Base-by-base conservation (phyloP, 2,888 invertebrate species). In the Bugula neritina region DNA sequence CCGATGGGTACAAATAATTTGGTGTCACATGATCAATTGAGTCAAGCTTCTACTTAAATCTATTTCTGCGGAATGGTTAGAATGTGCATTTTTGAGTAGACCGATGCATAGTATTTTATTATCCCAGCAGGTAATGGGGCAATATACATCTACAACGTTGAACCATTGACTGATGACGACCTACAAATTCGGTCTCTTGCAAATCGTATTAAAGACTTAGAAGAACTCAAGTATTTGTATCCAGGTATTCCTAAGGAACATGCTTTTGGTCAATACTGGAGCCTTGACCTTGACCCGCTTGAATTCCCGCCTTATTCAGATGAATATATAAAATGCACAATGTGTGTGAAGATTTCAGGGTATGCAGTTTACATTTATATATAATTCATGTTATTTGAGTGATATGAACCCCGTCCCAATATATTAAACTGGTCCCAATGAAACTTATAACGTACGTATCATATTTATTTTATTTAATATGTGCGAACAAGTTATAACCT, bases 161-260 rank as follows among this genome's bases (percentile, higher is more conserved):
- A 93, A 79, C 97, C 97, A 0, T 97, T 94, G 86, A 93, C 93
- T 0, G 90, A 92, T 3, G 92, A 93, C 79, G 96, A 97, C 86
- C 91, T 97, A 80, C 89, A 90, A 77, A 94, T 96, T 77, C 89
- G 96, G 63, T 90, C 92, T 35, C 86, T 97, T 63, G 94, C 95
- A 0, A 96, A 97, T 86, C 87, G 96, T 25, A 90, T 96, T 72
- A 89, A 91, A 57, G 97, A 97, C 85, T 87, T 97, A 75, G 89
- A 89, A 13, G 90, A 93, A 82, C 77, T 84, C 29, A 88, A 90
- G 74, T 90, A 88, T 82, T 87, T 96, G 34, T 95, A 92, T 85
- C 95, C 95, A 0, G 92, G 92, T 80, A 89, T 90, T 69, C 88
- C 90, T 23, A 96, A 96, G 82, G 92, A 93, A 80, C 35, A 73